A percentile compares a stretch with the other conserved stretches of the same genome.
These are phyloP conservation scores for Tiliqua scincoides DNA, from an alignment of 2,113 vertebrate genomes.

Conservation along the genomic window DNA sequence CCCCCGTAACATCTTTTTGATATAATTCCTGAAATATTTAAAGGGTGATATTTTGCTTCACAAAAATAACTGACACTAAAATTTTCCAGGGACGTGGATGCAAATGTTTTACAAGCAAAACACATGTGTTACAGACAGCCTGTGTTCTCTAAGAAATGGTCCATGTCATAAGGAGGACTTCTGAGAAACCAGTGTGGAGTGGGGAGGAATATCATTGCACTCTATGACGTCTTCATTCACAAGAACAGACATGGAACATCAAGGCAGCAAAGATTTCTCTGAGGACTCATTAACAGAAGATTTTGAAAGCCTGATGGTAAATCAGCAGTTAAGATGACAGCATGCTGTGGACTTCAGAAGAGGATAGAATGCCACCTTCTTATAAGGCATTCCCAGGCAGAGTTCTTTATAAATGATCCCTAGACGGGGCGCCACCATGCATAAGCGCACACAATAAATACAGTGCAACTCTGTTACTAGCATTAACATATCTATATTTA, in stretches of 20 bases:
- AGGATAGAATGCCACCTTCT: background rate
- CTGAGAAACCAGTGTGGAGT: background rate
- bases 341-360: background rate
- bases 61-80: background rate
- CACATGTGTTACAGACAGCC: background rate
- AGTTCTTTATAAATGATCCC: background rate
- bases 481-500: background rate
- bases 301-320: background rate
- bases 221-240: background rate
- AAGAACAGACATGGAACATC: conserved; percentile 3
- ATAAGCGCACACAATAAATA: background rate
- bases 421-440: background rate
- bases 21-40: background rate
- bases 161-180: background rate
- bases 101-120: background rate
- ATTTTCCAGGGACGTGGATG: background rate
- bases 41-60: background rate
- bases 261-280: background rate
- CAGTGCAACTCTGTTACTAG: background rate
- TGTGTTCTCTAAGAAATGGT: background rate
- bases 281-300: background rate
- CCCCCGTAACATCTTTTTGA: background rate
- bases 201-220: background rate
- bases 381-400: background rate
- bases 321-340: background rate